Base-by-base conservation (phyloP, 2,888 invertebrate species). In the Hymenopus coronatus region DNA sequence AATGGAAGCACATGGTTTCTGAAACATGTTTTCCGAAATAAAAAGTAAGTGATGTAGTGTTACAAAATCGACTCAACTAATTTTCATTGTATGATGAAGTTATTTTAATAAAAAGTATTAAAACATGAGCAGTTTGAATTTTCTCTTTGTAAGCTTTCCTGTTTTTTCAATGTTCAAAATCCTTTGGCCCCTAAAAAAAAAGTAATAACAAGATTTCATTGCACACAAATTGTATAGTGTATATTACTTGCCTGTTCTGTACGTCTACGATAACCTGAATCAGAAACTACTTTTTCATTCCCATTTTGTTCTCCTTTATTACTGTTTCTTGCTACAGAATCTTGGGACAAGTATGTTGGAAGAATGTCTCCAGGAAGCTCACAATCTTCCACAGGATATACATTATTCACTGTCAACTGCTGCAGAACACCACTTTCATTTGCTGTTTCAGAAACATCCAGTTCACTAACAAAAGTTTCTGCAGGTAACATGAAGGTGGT, bases 391-490 rank as follows among this genome's bases (percentile, higher is more conserved):
- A 82, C 82, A 25, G 87, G 40, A 70, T 82, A 87, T 6, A 87
- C n/a, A n/a, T 82, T n/a, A 30, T 87, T 87, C 15, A 87, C 87
- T 28, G 87, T 87, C 40, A 82, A 33, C 30, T 87, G 87, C n/a
- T 82, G 87, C 25, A 87, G 15, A 27, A 87, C 28, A 30, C 87
- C 87, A 82, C 14, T 82, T 25, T 87, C 87, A 85, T 54, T 46
- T 40, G 27, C n/a, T 70, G 54, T 70, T n/a, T 54, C 85, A n/a
- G 27, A 46, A n/a, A 87, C 40, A 28, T 87, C 87, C 25, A 87
- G 82, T 40, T 27, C 87, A 15, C 87, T 82, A 70, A 87, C 82
- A 25, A 85, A 40, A 81, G 28, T 81, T 28, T 86, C 86, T 70
- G 86, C 70, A 20, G 87, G 87, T 1, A 87, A 12, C 82, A 87